These are phyloP conservation scores for Gobio occitaniae DNA, from an alignment of 2,797 vertebrate genomes.

Conservation along the genomic window DNA sequence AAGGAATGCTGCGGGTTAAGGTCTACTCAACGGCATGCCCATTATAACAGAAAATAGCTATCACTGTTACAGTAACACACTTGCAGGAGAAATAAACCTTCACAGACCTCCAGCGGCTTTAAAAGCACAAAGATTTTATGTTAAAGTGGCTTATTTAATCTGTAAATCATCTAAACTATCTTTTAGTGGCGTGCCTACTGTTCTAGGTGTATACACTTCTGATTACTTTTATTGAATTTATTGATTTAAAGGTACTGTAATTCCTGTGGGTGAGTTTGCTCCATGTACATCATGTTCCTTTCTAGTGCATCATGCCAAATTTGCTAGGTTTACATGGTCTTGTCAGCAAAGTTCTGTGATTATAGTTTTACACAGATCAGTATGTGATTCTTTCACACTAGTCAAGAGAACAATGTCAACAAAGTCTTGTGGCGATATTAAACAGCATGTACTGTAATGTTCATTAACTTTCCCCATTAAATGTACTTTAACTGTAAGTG, in stretches of 20 bases:
- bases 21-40: not conserved
- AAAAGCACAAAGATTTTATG: not conserved
- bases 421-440: not conserved
- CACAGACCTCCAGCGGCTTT: not conserved
- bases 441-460: not conserved
- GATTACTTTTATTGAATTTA: not conserved
- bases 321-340: not conserved
- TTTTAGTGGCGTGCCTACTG: no score
- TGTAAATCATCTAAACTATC: not conserved
- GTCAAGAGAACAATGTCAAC: no score
- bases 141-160: not conserved
- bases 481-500: not conserved
- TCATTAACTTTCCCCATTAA: not conserved
- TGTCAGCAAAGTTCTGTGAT: not conserved
- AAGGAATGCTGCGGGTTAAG: not conserved
- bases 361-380: not conserved
- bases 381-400: not conserved
- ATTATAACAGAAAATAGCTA: not conserved
- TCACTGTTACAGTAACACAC: not conserved
- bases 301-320: not conserved
- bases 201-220: not conserved
- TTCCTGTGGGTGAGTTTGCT: not conserved
- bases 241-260: not conserved
- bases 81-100: not conserved
- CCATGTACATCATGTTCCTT: not conserved